Base-by-base conservation (phyloP, 2,113 vertebrate species). In the Psettodes erumei region DNA sequence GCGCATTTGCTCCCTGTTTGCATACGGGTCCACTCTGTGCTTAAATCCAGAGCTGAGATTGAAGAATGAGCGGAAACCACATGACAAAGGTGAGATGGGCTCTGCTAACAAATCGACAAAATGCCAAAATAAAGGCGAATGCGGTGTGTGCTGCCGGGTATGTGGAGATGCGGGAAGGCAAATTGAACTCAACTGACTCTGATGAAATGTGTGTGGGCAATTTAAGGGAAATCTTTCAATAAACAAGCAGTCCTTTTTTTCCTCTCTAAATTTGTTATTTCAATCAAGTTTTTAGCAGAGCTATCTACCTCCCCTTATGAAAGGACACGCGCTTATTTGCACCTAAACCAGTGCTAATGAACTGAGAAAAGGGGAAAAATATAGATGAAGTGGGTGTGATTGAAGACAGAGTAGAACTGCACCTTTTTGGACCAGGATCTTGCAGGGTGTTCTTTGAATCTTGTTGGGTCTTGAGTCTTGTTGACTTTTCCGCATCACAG, bases 101-200 rank as follows among this genome's bases (percentile, higher is more conserved):
- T 77, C 60, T 55, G 50, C 68, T 59, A 69, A 70, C 75, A 63
- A 79, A 86, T 86, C 5, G 60, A 80, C 86, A 81, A 77, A 92
- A 82, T 71, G 83, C 80, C 80, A 65, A 43, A 45, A 42, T 8
- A 28, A 67, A 84, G 64, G 71, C 51, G 65, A 71, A 72, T 70
- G 66, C 35, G 45, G 28, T 21, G 50, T 64, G 8, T 4, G n/a
- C 53, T 53, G 62, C 40, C 4, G 30, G 21, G 38, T 33, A n/a
- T 51, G 71, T 35, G 60, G 64, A 82, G 62, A 84, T 62, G 61
- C 59, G 47, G 71, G 45, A 62, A 47, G 60, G 58, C 60, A 83
- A 83, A 86, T 71, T 73, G 48, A 86, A 71, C 53, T 50, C 60
- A 38, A 60, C 45, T 30, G 45, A 47, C 48, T 72, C 78, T 69